phyloP scores from a whole-genome alignment of 2,888 invertebrate genomes.

The Agrotis segetum region DNA sequence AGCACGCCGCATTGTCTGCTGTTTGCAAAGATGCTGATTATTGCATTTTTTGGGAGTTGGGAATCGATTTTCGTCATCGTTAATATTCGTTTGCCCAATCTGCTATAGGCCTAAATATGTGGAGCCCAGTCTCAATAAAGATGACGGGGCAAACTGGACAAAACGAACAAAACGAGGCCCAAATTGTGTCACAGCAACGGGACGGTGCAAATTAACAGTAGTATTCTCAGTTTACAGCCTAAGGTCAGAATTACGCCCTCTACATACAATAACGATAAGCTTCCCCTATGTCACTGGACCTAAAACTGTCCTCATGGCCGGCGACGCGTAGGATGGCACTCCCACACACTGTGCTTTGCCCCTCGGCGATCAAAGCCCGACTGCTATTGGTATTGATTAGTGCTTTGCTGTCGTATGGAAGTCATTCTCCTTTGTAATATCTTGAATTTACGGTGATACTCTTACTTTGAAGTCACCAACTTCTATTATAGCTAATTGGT shows the following conservation, averaged over 20 bases:
- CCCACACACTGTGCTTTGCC: constrained; percentile 33
- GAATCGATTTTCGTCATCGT: not conserved
- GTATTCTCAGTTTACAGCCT: constrained; percentile 18
- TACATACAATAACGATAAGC: constrained; percentile 38
- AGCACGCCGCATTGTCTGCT: constrained; percentile 40
- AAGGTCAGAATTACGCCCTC: constrained; percentile 15
- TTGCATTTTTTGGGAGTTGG: constrained; percentile 1
- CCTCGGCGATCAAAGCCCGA: constrained; percentile 30
- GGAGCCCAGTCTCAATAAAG: not conserved
- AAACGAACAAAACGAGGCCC: not conserved
- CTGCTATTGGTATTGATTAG: constrained; percentile 38
- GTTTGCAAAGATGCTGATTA: constrained; percentile 3
- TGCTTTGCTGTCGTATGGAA: constrained; percentile 25
- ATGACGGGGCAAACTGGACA: not conserved
- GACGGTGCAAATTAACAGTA: not conserved
- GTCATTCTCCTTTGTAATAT: constrained; percentile 36
- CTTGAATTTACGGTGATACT: constrained; percentile 25
- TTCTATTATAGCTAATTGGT: constrained; percentile 8
- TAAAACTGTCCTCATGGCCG: constrained; percentile 35
- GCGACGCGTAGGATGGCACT: constrained; percentile 21
- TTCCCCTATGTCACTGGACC: constrained; percentile 34
- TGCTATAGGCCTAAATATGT: not conserved
- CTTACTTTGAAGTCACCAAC: constrained; percentile 34
- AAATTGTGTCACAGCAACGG: no score
- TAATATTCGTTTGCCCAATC: not conserved